Conservation (phyloP, 2,888 invertebrate species). For the Aelia acuminata region DNA sequence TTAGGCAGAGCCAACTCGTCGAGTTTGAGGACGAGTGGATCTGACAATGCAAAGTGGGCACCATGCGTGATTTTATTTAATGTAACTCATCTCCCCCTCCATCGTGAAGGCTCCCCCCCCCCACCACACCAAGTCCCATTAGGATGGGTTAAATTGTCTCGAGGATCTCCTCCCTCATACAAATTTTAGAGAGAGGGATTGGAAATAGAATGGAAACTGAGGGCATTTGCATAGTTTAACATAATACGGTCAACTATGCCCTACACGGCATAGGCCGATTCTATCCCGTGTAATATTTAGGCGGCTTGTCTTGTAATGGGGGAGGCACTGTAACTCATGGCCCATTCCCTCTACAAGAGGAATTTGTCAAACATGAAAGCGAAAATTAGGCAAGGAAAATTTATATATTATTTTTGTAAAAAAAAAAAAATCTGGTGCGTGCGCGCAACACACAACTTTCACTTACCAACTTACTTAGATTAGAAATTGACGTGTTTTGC, state of each 20-base stretch:
- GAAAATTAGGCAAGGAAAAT: too few species aligned
- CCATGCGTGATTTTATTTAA: constrained; percentile 36
- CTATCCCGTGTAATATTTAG: constrained; percentile 10
- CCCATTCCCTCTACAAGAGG: not conserved
- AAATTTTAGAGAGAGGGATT: constrained; percentile 26
- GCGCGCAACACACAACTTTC: too few species aligned
- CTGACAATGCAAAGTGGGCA: not conserved
- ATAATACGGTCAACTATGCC: constrained; percentile 22
- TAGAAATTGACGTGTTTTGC: too few species aligned
- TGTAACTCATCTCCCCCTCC: not conserved
- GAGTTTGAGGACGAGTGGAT: not conserved
- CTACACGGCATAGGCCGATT: not conserved
- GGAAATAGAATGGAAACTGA: constrained; percentile 36
- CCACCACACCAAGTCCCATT: not conserved
- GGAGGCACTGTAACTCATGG: not conserved
- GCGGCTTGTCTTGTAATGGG: not conserved
- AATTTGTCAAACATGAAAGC: not conserved
- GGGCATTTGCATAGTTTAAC: not conserved
- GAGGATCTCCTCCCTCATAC: constrained; percentile 32
- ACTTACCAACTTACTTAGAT: too few species aligned
- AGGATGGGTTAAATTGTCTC: constrained; percentile 41
- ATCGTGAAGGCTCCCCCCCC: not conserved
- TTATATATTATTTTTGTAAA: too few species aligned
- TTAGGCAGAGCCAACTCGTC: not conserved
- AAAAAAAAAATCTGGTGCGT: too few species aligned